Evolutionary conservation across 2,113 vertebrate genomes (phyloP), one percentile per base, ranked within the genome.

Genomic region (Antigone vipio): DNA sequence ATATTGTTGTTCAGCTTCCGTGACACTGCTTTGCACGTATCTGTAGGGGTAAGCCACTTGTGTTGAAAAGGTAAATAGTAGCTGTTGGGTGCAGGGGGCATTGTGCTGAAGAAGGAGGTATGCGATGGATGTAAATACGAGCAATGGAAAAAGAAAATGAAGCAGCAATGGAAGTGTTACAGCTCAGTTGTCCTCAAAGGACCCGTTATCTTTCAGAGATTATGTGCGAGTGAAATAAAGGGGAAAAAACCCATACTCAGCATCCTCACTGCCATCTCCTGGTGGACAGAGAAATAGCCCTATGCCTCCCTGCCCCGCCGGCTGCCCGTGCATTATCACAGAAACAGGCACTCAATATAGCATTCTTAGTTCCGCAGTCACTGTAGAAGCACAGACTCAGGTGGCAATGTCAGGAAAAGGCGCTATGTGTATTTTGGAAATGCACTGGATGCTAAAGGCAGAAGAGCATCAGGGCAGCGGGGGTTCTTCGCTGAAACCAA

Each of bases 181-280:
- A 66, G 44, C 58, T 38, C 75, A 23, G 71, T 12, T 95, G 92
- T 93, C 97, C 93, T 96, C 79, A 95, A 93, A 97, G 85, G 81
- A 93, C 93, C 94, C 11, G 9, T 35, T 75, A 44, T 30, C 34
- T 56, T 91, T 78, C 85, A 88, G 52, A 49, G 35, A 92, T n/a
- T 49, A 26, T 6, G 40, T 44, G 22, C 40, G 60, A 87, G 47
- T 47, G 38, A 78, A 92, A 75, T 67, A 40, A 82, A 64, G 63
- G 63, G 17, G 59, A 89, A 89, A 77, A 40, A 6, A 4, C 26
- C 52, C 91, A n/a, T 64, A 79, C 24, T 85, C 58, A 88, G 81
- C 64, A 97, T 89, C 72, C 19, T 75, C 27, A 92, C 94, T 97
- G 93, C 98, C 98, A 97, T 96, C 98, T 98, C 81, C 97, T 98